Base-by-base conservation (phyloP, 2,888 invertebrate species). In the Exephanes ischioxanthus region DNA sequence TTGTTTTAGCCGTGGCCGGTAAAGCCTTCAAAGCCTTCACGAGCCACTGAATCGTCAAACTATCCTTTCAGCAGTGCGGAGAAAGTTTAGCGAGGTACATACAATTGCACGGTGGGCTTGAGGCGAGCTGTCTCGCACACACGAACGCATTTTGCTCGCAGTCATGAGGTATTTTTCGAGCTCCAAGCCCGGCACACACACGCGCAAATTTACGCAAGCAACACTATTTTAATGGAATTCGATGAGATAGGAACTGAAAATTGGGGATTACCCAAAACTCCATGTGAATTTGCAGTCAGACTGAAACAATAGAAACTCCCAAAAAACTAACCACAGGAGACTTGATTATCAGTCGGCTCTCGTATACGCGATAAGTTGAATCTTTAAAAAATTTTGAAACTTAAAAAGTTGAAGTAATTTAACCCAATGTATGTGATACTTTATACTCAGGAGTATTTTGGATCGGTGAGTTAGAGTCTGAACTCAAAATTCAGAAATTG, bases 151-250 rank as follows among this genome's bases (percentile, higher is more conserved):
- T 84, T 75, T 37, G 33, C n/a, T 71, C 48, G 55, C 48, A 71
- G 79, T 84, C 75, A 80, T 70, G 48, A 80, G 79, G 70, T 75
- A 80, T 80, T 84, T 70, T 63, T 68, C 63, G 63, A 75, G 55
- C 53, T 75, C 71, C 61, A 80, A 71, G 75, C 55, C 61, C 63
- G 1, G 45, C 16, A 48, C 4, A 22, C 37, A 30, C 48, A 30
- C 22, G 19, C 63, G 48, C 19, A 71, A 58, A 66, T 71, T 71
- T 37, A 48, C 71, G 37, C 14, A 41, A n/a, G 19, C 72, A 48
- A 22, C 48, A 67, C 58, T 58, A 67, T 78, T 41, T 33, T 58
- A 66, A 78, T 78, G 78, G 78, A 73, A 67, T 83, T 67, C 70
- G 53, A 55, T 66, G 83, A n/a, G 45, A 79, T 82, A 73, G 75